Percentiles rank a stretch among this genome's conserved stretches.
phyloP scores from a whole-genome alignment of 2,797 vertebrate genomes.

The Hoplostethus mediterraneus region DNA sequence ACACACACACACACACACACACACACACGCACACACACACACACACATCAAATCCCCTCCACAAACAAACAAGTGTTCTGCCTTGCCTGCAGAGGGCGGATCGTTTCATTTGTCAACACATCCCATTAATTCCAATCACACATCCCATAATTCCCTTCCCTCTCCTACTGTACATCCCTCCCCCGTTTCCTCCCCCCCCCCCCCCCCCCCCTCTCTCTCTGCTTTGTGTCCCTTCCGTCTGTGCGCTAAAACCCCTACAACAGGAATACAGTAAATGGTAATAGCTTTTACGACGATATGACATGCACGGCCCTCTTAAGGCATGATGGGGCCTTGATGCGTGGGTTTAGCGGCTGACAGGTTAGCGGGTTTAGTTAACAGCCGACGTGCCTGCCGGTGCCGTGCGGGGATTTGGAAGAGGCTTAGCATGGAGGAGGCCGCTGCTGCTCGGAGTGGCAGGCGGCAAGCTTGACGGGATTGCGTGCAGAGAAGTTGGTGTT shows the following conservation, averaged over 20 bases:
- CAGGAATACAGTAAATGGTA: conserved; percentile 64
- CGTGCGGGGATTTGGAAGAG: conserved; percentile 72
- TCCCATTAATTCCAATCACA: conserved; percentile 76
- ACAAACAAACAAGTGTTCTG: conserved; percentile 66
- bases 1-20: conserved; percentile 33
- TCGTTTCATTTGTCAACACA: conserved; percentile 69
- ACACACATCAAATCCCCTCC: conserved; percentile 60
- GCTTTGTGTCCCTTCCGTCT: conserved; percentile 46
- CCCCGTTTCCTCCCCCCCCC: conserved; percentile 13
- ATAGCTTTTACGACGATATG: conserved; percentile 62
- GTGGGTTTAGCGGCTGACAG: conserved; percentile 82
- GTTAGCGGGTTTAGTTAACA: conserved; percentile 80
- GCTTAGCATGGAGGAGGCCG: conserved; percentile 74
- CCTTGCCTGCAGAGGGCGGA: conserved; percentile 2
- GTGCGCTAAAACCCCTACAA: conserved; percentile 37
- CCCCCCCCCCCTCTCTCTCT: not conserved
- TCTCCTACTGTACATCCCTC: conserved; percentile 35
- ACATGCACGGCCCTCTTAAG: conserved; percentile 68
- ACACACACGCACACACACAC: not conserved
- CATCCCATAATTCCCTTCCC: conserved; percentile 66
- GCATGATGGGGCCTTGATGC: conserved; percentile 82
- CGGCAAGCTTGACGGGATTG: conserved; percentile 45
- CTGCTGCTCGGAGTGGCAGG: conserved; percentile 70
- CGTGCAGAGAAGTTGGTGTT: conserved; percentile 33
- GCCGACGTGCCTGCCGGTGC: conserved; percentile 72